A percentile compares a stretch with the other conserved stretches of the same genome.
Conservation (phyloP, 2,113 vertebrate species). For the Tragulus kanchil region DNA sequence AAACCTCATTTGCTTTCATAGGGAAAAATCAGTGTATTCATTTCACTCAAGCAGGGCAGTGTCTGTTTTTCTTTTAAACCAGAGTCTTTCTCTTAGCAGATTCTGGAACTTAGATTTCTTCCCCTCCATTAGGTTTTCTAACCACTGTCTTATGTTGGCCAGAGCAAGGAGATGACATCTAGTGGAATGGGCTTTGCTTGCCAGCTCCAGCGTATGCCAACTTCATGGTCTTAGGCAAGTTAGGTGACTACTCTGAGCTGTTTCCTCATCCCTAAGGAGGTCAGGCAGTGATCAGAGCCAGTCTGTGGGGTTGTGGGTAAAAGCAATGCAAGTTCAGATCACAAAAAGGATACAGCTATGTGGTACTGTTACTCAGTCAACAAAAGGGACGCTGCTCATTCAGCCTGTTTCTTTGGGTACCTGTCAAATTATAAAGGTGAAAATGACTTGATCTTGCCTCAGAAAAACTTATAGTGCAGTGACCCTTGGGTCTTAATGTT, state of each 20-base stretch:
- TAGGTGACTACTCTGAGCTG: background rate
- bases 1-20: constrained; percentile 12
- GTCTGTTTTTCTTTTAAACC: background rate
- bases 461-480: background rate
- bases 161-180: background rate
- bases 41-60: background rate
- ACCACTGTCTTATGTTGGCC: background rate
- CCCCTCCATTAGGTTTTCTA: background rate
- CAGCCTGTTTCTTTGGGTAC: background rate
- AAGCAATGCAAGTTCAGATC: background rate
- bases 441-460: background rate
- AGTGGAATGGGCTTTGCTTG: background rate
- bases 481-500: background rate
- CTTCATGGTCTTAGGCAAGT: background rate
- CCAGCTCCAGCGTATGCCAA: background rate
- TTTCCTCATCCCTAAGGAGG: background rate
- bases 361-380: background rate
- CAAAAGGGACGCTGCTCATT: background rate
- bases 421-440: background rate
- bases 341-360: background rate
- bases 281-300: background rate
- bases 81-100: background rate
- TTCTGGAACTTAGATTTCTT: background rate
- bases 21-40: background rate
- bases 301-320: background rate